Evolutionary conservation across 2,888 invertebrate genomes (phyloP), one percentile per base, ranked within the genome.

Genomic region (Lycaena phlaeas): DNA sequence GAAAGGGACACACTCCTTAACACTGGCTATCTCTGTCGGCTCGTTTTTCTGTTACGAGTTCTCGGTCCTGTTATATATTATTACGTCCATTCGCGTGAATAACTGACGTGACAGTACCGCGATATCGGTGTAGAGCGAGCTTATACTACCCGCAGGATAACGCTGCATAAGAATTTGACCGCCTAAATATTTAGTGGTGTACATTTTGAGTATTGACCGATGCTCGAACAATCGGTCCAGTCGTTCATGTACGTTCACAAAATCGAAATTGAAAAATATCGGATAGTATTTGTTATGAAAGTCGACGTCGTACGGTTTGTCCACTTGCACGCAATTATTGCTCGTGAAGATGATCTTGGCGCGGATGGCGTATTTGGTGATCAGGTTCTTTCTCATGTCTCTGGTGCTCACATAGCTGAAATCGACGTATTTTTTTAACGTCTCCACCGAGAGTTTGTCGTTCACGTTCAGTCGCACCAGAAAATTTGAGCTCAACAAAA

Each of bases 301-400:
- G n/a, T 11, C 11, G 11, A 12, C 11, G 26, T 36, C 36, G 26
- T 25, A 36, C 26, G 36, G 36, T 2, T 25, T 36, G 36, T 25
- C 25, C 36, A 36, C 25, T 25, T 36, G 26, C 36, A 36, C 36
- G 26, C 12, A 36, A 14, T 25, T 12, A 9, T 25, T 36, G 36
- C 36, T 36, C 25, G 25, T 36, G 25, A 36, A 36, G 14, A 36
- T 25, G 9, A 12, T 14, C 14, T 36, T 36, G 25, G 36, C 36
- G 4, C 36, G 36, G 36, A 36, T 36, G 36, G 36, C 36, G 25
- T 36, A 36, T 36, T 36, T 36, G 25, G 25, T 36, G 36, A 12
- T 36, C 25, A 36, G 22, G 36, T 36, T 36, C 36, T 36, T 36
- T 25, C 25, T 25, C 25, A 36, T 36, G 36, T 36, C 36, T 12